phyloP scores from a whole-genome alignment of 2,113 vertebrate genomes.

The Prionailurus viverrinus region DNA sequence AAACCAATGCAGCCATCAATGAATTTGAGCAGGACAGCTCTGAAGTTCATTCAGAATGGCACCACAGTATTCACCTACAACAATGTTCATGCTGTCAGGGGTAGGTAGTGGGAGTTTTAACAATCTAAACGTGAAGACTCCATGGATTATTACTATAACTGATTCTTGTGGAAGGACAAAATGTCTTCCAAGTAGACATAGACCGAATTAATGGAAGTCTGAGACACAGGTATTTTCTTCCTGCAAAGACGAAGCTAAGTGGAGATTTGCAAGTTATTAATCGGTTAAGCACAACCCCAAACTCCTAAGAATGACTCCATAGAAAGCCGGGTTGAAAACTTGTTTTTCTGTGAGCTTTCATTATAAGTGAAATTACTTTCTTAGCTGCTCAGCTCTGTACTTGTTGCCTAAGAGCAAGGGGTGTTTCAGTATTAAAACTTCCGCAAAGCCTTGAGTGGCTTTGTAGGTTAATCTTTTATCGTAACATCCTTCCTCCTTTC shows the following conservation, averaged over 20 bases:
- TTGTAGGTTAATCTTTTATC: neutral
- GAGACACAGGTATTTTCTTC: neutral
- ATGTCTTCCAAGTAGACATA: neutral
- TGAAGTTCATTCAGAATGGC: neutral
- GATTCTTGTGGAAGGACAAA: slow-evolving; percentile 33
- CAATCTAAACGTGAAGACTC: neutral
- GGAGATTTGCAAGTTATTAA: neutral
- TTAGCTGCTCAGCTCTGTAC: neutral
- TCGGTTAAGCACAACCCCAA: neutral
- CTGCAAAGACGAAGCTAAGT: neutral
- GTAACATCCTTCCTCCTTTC: neutral
- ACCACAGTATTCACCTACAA: neutral
- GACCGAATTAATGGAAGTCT: neutral
- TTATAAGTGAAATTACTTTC: neutral
- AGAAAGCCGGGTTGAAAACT: neutral
- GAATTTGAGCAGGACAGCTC: neutral
- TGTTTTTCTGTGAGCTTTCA: neutral
- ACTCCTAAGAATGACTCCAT: neutral
- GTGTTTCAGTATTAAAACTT: neutral
- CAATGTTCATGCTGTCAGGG: neutral
- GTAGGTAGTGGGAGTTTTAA: neutral
- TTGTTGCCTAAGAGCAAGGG: too few relatives aligned
- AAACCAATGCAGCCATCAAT: neutral
- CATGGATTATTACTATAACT: neutral
- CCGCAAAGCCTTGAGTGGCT: neutral